Evolutionary conservation across 2,113 vertebrate species (phyloP), one percentile per base, ranked within the genome.

Genomic region (Lasiurus borealis): DNA sequence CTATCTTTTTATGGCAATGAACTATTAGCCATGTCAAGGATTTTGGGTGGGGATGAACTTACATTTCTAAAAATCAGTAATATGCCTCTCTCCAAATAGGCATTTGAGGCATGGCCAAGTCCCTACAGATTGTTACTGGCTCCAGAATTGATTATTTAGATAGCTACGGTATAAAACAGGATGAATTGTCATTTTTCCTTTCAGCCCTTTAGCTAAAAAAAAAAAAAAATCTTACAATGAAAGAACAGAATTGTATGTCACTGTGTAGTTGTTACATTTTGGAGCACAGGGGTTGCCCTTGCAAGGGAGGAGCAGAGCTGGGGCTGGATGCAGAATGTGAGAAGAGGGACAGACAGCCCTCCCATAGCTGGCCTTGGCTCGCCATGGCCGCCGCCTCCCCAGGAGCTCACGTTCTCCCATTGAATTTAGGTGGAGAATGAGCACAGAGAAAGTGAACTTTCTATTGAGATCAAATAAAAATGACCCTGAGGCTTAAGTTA

Each of bases 51-150:
- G 13, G 18, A 18, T 44, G 72, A 85, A 21, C 52, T 54, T 84
- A 5, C 80, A 54, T 84, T 95, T 44, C 62, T 52, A 78, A 89
- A 92, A 64, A 25, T 78, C 62, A 92, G 84, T 69, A 73, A 76
- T 76, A 40, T 9, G 8, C 5, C 75, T 16, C 31, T 44, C 48
- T 57, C 57, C 66, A 92, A 25, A 68, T 44, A 81, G 81, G 46
- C 29, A n/a, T 52, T 36, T 34, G 40, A 36, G 36, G 83, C 40
- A 46, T 71, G 25, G 50, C 68, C 90, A 72, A 19, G 34, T 71
- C 48, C 15, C 50, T 73, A 14, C 12, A 71, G 71, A 40, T 87
- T 21, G 14, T 73, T 89, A 44, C 2, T 36, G 31, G 54, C 18
- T 27, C 80, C 29, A 27, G 54, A 78, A 64, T 46, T 88, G 29